These are phyloP conservation scores for Drosophila atripex DNA, from an alignment of 2,888 invertebrate genomes.

Conservation along the genomic window DNA sequence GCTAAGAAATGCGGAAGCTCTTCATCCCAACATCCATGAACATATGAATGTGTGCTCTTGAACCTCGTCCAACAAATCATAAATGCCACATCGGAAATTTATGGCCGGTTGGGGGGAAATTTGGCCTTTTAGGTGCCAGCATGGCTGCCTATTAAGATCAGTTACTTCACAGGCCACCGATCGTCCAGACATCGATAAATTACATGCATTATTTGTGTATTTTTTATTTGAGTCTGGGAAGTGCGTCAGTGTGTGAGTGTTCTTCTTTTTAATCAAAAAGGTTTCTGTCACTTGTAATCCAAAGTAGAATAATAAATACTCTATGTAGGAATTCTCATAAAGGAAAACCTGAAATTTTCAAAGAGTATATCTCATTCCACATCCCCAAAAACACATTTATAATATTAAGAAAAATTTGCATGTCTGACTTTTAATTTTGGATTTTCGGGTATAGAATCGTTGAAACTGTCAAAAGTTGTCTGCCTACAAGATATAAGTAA, in stretches of 20 bases:
- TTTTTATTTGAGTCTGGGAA: background rate
- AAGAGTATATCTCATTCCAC: background rate
- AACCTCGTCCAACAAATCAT: constrained; percentile 38
- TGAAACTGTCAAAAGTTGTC: constrained; percentile 41
- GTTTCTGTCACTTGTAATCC: background rate
- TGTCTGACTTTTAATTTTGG: constrained; percentile 53
- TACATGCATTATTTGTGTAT: constrained; percentile 3
- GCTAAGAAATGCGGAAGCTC: constrained; percentile 41
- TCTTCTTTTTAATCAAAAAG: constrained; percentile 14
- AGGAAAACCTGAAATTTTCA: background rate
- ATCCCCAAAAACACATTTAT: background rate
- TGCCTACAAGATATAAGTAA: constrained; percentile 45
- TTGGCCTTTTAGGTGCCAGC: constrained; percentile 19
- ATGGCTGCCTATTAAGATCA: constrained; percentile 28
- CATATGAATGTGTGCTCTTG: constrained; percentile 26
- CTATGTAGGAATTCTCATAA: background rate
- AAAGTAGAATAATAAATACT: constrained; percentile 2
- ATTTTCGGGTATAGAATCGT: constrained; percentile 52
- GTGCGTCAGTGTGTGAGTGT: constrained; percentile 9
- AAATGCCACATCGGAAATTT: constrained; percentile 27
- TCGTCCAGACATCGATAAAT: constrained; percentile 48
- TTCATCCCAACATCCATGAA: constrained; percentile 10
- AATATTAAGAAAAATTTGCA: constrained; percentile 63
- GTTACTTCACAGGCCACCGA: constrained; percentile 25
- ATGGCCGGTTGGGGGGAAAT: constrained; percentile 33